Base-by-base conservation (phyloP, 2,888 invertebrate species). In the Microctonus brassicae region DNA sequence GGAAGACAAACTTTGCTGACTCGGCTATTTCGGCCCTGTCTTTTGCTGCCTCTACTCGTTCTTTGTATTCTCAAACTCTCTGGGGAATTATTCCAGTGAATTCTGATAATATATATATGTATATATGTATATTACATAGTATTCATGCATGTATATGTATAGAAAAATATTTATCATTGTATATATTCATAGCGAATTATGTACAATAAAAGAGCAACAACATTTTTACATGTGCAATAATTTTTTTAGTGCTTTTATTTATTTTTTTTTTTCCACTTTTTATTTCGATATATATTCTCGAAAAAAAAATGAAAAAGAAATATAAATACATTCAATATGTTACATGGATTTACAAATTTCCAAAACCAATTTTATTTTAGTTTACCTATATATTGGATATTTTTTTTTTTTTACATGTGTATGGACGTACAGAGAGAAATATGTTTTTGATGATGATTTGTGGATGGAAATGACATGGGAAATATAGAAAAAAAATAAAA, bases 1-100 rank as follows among this genome's bases (percentile, higher is more conserved):
- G 33, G 58, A 58, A 58, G 58, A 58, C 58, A 58, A 58, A 58
- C 58, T 58, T 58, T 58, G 58, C 58, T 58, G 66, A 66, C 26
- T 61, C 42, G 47, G 22, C 52, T n/a, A n/a, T 13, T 29, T 9
- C 69, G 17, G 20, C 61, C 24, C 69, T 62, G 63, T 69, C 26
- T 67, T 29, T 47, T 52, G 5, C n/a, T 65, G 24, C 11, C 26
- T 11, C 53, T 42, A n/a, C 65, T 42, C 20, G 9, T 57, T 24
- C 55, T 39, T 39, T 39, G 39, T 39, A n/a, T 39, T n/a, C 39
- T 39, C 39, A 39, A 39, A 39, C 39, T 39, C 39, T 39, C 39
- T 13, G 13, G 75, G 72, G 68, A 58, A 58, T 58, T 58, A 58
- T 58, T 58, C 17, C 9, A 55, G 22, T 55, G 55, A 10, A 55